phyloP scores from a whole-genome alignment of 1,140 invertebrate genomes.

The Cherax destructor region DNA sequence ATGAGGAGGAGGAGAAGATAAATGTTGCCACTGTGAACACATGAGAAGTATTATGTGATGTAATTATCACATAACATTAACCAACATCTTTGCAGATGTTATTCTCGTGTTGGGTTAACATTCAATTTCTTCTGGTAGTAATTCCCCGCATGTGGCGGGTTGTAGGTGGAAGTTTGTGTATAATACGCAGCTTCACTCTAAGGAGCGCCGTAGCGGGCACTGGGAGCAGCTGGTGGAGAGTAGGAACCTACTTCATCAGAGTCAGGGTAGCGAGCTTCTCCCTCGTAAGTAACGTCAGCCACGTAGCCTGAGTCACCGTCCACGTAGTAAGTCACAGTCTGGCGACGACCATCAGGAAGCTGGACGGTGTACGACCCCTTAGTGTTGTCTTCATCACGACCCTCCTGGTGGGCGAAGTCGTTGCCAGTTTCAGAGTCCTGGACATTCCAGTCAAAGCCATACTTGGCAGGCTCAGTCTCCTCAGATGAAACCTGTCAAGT shows the following conservation, averaged over 20 bases:
- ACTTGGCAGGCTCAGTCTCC: neutral
- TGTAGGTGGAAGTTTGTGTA: no score
- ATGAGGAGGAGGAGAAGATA: no score
- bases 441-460: neutral
- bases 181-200: no score
- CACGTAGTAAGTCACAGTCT: neutral
- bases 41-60: no score
- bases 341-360: neutral
- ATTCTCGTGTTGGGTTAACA: no score
- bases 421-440: neutral
- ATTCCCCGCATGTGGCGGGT: no score
- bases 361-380: neutral
- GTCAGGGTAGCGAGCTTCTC: neutral
- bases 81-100: no score
- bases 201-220: neutral
- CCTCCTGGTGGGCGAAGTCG: neutral
- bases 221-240: neutral
- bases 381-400: neutral
- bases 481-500: neutral
- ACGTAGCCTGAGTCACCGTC: slow-evolving; percentile 5
- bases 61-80: no score
- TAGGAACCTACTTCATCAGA: neutral
- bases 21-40: no score
- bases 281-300: neutral
- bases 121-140: no score